Conservation (phyloP, 2,113 vertebrate genomes). For the Toxotes jaculatrix region DNA sequence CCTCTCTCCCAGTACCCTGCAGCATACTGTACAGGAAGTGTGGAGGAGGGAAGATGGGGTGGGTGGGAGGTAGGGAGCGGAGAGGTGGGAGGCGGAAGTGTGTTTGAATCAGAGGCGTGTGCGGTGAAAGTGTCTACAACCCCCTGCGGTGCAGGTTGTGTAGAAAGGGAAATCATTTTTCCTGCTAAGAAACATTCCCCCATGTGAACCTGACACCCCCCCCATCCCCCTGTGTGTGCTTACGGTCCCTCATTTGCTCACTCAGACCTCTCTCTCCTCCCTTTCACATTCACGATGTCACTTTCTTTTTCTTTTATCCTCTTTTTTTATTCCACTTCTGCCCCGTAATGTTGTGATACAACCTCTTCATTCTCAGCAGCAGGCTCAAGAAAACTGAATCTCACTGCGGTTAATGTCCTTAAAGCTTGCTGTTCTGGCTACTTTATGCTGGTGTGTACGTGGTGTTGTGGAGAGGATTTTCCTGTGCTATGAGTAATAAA, state of each 20-base stretch:
- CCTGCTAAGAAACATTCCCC: slow-evolving; percentile 70
- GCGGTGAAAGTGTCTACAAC: slow-evolving; percentile 68
- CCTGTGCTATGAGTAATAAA: slow-evolving; percentile 50
- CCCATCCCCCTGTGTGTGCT: slow-evolving; percentile 20
- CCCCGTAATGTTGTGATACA: slow-evolving; percentile 3
- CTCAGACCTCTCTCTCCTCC: slow-evolving; percentile 30
- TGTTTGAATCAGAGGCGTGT: slow-evolving; percentile 66
- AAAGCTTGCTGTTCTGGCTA: slow-evolving; percentile 17
- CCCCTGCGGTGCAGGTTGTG: slow-evolving; percentile 74
- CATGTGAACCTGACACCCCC: slow-evolving; percentile 58
- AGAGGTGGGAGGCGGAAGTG: slow-evolving; percentile 67
- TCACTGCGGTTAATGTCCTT: slow-evolving; percentile 9
- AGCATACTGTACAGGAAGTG: slow-evolving; percentile 63
- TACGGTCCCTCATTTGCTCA: slow-evolving; percentile 52
- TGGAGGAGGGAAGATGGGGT: slow-evolving; percentile 45
- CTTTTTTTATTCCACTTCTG: slow-evolving; percentile 18
- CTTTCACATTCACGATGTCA: slow-evolving; percentile 19
- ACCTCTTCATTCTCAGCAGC: slow-evolving; percentile 22
- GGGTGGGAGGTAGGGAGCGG: slow-evolving; percentile 17
- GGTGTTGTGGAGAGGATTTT: slow-evolving; percentile 30
- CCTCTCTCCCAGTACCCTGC: slow-evolving; percentile 55
- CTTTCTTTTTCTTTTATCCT: slow-evolving; percentile 30
- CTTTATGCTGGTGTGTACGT: slow-evolving; percentile 8
- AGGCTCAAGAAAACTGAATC: slow-evolving; percentile 12
- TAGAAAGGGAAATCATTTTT: slow-evolving; percentile 75